These are phyloP conservation scores for Atractosteus spatula DNA, from an alignment of 2,113 vertebrate genomes.

Conservation along the genomic window DNA sequence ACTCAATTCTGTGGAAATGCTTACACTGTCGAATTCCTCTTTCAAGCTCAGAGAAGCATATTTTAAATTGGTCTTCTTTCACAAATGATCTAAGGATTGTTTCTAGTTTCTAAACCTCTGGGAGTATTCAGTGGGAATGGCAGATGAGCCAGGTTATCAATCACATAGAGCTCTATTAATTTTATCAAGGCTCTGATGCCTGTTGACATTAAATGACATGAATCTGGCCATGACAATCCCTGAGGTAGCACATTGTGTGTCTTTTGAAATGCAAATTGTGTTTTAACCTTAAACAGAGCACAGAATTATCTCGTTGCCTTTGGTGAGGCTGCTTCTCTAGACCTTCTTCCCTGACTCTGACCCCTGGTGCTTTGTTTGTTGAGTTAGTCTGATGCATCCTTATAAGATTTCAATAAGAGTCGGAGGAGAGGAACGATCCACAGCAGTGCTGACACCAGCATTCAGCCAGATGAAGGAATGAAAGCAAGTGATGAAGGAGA, in stretches of 20 bases:
- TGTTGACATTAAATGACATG: slow-evolving; percentile 71
- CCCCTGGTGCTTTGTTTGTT: slow-evolving; percentile 37
- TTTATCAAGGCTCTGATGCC: slow-evolving; percentile 57
- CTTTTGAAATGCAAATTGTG: slow-evolving; percentile 75
- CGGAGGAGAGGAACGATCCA: slow-evolving; percentile 33
- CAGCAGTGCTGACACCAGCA: slow-evolving; percentile 60
- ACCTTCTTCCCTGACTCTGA: slow-evolving; percentile 37
- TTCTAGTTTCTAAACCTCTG: slow-evolving; percentile 35
- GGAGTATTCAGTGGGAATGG: slow-evolving; percentile 34
- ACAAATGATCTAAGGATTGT: slow-evolving; percentile 38
- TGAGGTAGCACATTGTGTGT: slow-evolving; percentile 38
- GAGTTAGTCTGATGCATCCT: slow-evolving; percentile 21
- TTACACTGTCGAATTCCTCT: background rate
- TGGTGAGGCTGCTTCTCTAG: slow-evolving; percentile 39
- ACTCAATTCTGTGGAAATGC: slow-evolving; percentile 1
- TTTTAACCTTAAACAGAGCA: slow-evolving; percentile 71
- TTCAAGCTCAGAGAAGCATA: slow-evolving; percentile 37
- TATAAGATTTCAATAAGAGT: slow-evolving; percentile 39
- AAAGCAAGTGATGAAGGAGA: slow-evolving; percentile 54
- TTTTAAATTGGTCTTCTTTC: slow-evolving; percentile 37
- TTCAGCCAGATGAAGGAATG: slow-evolving; percentile 60
- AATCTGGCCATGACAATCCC: slow-evolving; percentile 47
- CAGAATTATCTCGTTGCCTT: slow-evolving; percentile 46
- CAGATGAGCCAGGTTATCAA: slow-evolving; percentile 55
- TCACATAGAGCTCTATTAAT: slow-evolving; percentile 65